phyloP scores from a whole-genome alignment of 2,888 invertebrate genomes.

The Pseudolycoriella hygida region DNA sequence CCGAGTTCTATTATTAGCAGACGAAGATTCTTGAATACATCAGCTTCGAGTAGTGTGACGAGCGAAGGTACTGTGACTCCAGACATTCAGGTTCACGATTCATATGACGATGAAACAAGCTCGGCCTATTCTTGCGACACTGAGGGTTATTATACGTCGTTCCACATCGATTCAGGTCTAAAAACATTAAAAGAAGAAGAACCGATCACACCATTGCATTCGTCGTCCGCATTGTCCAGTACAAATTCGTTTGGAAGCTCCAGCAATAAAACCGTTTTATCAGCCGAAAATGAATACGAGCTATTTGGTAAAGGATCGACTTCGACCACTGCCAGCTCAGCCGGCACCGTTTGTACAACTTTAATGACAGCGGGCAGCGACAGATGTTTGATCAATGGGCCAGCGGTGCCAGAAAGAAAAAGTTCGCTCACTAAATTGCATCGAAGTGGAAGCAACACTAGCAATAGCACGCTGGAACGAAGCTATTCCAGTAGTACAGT shows the following conservation, averaged over 20 bases:
- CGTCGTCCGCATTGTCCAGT: conserved; percentile 41
- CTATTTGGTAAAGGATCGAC: conserved; percentile 83
- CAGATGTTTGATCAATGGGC: conserved; percentile 43
- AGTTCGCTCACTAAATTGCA: conserved; percentile 50
- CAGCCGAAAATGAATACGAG: conserved; percentile 78
- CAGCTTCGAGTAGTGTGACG: conserved; percentile 66
- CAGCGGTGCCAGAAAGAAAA: conserved; percentile 67
- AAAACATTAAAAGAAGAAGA: conserved; percentile 67
- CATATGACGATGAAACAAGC: conserved; percentile 69
- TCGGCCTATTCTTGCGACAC: conserved; percentile 92
- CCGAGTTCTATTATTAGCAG: conserved; percentile 53
- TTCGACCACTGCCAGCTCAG: conserved; percentile 78
- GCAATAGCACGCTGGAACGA: conserved; percentile 39
- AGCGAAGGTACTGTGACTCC: conserved; percentile 74
- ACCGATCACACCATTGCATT: conserved; percentile 54
- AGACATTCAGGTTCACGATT: conserved; percentile 55
- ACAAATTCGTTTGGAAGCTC: conserved; percentile 51
- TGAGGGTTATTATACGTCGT: conserved; percentile 94
- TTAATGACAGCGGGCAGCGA: conserved; percentile 50
- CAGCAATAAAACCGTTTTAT: conserved; percentile 48
- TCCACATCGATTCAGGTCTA: conserved; percentile 89
- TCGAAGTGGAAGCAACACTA: conserved; percentile 33
- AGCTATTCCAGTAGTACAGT: conserved; percentile 30
- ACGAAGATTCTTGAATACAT: conserved; percentile 48
- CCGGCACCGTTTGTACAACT: conserved; percentile 77